Conservation (phyloP, 2,797 vertebrate species). For the Pachyuromys duprasi region DNA sequence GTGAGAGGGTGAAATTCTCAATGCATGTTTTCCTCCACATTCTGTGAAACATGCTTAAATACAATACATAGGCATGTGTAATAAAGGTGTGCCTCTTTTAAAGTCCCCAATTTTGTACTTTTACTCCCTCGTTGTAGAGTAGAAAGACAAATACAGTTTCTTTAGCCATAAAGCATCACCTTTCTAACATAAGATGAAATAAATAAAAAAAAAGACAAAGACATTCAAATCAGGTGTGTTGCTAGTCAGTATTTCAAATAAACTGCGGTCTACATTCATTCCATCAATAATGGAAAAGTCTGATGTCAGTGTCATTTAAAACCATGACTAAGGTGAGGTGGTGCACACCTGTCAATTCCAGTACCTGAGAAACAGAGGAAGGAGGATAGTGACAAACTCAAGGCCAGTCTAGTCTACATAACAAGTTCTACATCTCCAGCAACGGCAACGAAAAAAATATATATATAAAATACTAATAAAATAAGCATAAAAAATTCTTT, state of each 20-base stretch:
- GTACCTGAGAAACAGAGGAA: not conserved
- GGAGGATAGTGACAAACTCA: not conserved
- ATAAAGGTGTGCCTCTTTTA: not conserved
- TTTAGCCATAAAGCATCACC: conserved; percentile 18
- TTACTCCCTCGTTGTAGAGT: not conserved
- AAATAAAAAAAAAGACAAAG: not conserved
- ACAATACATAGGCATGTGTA: not conserved
- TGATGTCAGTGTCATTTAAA: not conserved
- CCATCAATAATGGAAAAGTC: conserved; percentile 12
- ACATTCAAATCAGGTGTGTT: not conserved
- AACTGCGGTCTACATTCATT: not conserved
- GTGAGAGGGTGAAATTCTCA: not conserved
- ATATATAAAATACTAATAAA: not conserved
- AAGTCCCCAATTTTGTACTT: not conserved
- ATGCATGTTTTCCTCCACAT: not conserved
- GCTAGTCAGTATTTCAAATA: conserved; percentile 37
- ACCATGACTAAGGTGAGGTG: not conserved
- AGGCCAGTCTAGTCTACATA: not conserved
- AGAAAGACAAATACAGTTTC: not conserved
- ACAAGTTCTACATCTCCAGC: not conserved
- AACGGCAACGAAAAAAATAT: not conserved
- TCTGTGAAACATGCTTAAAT: not conserved
- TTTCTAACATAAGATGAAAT: conserved; percentile 32
- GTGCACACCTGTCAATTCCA: no score
- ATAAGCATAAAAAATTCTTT: not conserved